A percentile compares a stretch with the other conserved stretches of the same genome.
phyloP scores from a whole-genome alignment of 2,113 vertebrate species.

The Neogobius melanostomus region DNA sequence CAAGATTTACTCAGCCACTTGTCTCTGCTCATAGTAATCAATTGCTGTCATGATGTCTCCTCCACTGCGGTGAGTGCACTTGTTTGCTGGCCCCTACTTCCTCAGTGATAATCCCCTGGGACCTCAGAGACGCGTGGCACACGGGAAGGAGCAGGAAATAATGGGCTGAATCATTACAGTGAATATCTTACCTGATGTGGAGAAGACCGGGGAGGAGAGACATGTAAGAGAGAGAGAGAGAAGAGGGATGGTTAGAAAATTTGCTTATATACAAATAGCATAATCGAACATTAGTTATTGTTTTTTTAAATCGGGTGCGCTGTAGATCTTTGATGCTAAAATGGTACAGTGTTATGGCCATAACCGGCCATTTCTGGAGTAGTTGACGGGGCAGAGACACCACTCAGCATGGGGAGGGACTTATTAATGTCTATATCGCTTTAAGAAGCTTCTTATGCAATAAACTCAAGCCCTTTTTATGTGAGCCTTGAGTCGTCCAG shows the following conservation, averaged over 20 bases:
- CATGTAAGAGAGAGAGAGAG: conserved; percentile 40
- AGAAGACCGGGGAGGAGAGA: background rate
- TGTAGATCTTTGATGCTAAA: too few relatives aligned
- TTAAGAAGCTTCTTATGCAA: too few relatives aligned
- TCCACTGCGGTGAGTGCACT: conserved; percentile 59
- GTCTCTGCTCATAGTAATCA: conserved; percentile 44
- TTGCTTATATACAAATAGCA: background rate
- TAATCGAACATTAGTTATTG: background rate
- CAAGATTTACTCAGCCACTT: background rate
- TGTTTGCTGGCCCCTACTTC: conserved; percentile 42
- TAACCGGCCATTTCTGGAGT: too few relatives aligned
- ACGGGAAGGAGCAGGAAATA: background rate
- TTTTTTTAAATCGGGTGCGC: background rate
- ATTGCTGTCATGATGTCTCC: conserved; percentile 55
- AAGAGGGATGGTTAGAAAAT: conserved; percentile 14
- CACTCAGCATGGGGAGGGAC: too few relatives aligned
- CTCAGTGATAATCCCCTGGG: conserved; percentile 30
- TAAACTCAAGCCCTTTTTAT: too few relatives aligned
- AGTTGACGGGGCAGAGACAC: too few relatives aligned
- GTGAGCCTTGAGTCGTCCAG: too few relatives aligned
- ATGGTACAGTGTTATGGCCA: too few relatives aligned
- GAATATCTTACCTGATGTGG: conserved; percentile 63
- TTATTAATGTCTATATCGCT: too few relatives aligned
- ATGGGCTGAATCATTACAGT: background rate
- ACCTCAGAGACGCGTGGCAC: conserved; percentile 30